These are phyloP conservation scores for Falcaria lacertinaria DNA, from an alignment of 2,888 invertebrate genomes.

Conservation along the genomic window DNA sequence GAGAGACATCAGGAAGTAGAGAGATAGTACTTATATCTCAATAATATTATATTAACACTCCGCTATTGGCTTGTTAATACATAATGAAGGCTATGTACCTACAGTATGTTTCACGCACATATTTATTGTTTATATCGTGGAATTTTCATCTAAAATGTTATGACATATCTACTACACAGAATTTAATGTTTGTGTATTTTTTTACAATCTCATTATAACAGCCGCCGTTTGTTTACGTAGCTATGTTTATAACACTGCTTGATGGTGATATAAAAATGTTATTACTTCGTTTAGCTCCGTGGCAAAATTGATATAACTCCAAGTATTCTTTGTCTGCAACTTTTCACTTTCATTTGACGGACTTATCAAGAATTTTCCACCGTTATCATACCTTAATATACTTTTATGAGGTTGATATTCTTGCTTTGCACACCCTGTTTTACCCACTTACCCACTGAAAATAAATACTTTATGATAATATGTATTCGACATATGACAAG, in stretches of 20 bases:
- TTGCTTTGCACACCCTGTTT: no score
- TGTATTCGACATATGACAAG: no score
- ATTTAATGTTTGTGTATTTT: slow-evolving; percentile 20
- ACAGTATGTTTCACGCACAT: no score
- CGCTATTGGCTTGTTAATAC: no score
- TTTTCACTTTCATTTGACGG: slow-evolving; percentile 39
- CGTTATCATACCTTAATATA: slow-evolving; percentile 24
- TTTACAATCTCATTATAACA: slow-evolving; percentile 30
- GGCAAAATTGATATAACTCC: slow-evolving; percentile 51
- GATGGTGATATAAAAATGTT: slow-evolving; percentile 55
- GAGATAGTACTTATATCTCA: no score
- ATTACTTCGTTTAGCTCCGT: slow-evolving; percentile 51
- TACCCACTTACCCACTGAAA: no score
- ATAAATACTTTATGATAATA: no score
- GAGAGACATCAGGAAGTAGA: no score
- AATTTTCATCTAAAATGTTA: no score
- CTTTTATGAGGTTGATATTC: slow-evolving; percentile 23
- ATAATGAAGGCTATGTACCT: no score
- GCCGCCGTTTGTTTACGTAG: slow-evolving; percentile 22
- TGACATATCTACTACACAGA: neutral
- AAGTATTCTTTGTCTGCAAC: slow-evolving; percentile 43
- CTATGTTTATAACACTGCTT: slow-evolving; percentile 38
- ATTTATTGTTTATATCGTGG: no score
- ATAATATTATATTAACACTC: no score
- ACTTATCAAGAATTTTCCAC: slow-evolving; percentile 18